Evolutionary conservation across 2,888 invertebrate genomes (phyloP).

Genomic region (Noctua pronuba): DNA sequence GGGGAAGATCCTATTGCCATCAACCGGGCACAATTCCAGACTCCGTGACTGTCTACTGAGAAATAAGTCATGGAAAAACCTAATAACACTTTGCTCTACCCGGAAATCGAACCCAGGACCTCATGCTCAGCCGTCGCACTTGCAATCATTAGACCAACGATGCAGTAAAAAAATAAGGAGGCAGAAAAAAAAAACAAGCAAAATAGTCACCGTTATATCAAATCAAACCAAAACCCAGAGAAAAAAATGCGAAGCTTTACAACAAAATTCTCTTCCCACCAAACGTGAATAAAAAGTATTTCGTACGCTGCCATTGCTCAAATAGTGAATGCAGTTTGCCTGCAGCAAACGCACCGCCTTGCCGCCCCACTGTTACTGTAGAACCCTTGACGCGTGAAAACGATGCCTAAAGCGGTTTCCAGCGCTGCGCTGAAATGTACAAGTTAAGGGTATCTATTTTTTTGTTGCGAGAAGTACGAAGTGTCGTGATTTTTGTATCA

Average conservation of each 20-base stretch:
- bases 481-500: background rate
- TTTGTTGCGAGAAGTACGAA: background rate
- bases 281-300: constrained; percentile 52
- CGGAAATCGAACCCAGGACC: background rate
- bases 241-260: background rate
- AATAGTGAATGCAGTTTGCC: constrained; percentile 54
- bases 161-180: background rate
- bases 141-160: too few species aligned
- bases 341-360: constrained; percentile 42
- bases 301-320: constrained; percentile 41
- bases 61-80: too few species aligned
- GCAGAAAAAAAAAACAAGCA: background rate
- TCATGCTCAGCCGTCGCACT: background rate
- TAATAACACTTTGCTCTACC: background rate
- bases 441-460: constrained; percentile 20
- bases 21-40: too few species aligned
- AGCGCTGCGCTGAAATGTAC: constrained; percentile 22
- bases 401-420: constrained; percentile 47
- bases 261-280: constrained; percentile 21
- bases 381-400: constrained; percentile 49
- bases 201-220: background rate
- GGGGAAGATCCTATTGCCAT: too few species aligned
- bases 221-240: background rate
- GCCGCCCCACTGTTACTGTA: constrained; percentile 36
- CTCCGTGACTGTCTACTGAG: too few species aligned